Evolutionary conservation across 2,797 vertebrate species (phyloP).

Genomic region (Monodelphis domestica): DNA sequence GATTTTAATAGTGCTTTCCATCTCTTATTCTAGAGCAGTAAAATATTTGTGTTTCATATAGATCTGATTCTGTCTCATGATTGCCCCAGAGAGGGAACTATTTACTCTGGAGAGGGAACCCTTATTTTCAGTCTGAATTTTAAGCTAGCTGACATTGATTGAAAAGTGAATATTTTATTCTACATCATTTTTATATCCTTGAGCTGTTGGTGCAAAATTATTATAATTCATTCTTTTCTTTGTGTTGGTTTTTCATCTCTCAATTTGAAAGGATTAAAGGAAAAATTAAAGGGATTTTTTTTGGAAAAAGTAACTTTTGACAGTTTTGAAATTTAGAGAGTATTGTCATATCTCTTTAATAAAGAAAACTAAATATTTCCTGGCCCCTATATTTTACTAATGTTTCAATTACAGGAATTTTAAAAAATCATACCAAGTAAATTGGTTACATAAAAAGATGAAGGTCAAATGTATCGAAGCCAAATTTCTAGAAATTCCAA

Average conservation of each 20-base stretch:
- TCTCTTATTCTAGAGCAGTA: neutral
- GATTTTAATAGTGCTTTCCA: slow-evolving; percentile 35
- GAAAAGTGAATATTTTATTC: neutral
- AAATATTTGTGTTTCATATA: slow-evolving; percentile 1
- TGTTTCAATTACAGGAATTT: neutral
- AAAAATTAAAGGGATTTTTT: neutral
- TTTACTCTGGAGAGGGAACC: neutral
- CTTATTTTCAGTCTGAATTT: neutral
- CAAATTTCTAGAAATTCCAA: neutral
- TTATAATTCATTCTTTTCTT: neutral
- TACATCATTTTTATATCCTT: neutral
- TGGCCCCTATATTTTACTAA: neutral
- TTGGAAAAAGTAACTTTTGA: neutral
- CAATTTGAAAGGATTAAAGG: neutral
- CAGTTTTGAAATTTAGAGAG: neutral
- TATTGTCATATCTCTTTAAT: neutral
- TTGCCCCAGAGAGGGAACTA: neutral
- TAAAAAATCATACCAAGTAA: neutral
- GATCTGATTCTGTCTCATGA: neutral
- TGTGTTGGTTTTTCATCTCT: neutral
- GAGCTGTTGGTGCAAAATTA: slow-evolving; percentile 43
- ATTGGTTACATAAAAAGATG: neutral
- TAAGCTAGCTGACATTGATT: slow-evolving; percentile 23
- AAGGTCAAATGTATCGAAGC: neutral
- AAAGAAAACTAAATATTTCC: neutral